Percentiles rank a stretch among this genome's conserved stretches.
phyloP scores from a whole-genome alignment of 2,113 vertebrate species.

The Lates calcarifer region DNA sequence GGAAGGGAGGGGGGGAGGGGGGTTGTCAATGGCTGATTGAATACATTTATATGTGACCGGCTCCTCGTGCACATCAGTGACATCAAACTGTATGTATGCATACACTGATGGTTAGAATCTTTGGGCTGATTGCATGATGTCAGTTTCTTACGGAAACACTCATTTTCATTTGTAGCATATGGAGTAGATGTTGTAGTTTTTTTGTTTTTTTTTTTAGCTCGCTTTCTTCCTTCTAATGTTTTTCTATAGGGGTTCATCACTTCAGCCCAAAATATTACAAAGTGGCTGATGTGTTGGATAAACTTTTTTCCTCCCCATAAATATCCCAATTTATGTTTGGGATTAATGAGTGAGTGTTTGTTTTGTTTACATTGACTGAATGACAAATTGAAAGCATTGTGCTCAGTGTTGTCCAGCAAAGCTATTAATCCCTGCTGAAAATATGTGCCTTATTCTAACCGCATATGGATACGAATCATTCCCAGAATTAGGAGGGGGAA shows the following conservation, averaged over 20 bases:
- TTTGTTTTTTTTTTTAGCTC: background rate
- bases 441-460: conserved; percentile 32
- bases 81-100: background rate
- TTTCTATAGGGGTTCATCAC: background rate
- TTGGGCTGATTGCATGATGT: background rate
- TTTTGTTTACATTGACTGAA: conserved; percentile 65
- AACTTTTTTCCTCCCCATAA: conserved; percentile 13
- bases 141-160: background rate
- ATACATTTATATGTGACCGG: background rate
- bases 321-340: conserved; percentile 62
- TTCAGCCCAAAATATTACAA: background rate
- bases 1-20: too few relatives aligned
- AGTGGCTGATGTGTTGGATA: conserved; percentile 8
- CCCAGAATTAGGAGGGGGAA: background rate
- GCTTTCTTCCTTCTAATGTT: background rate
- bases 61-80: background rate
- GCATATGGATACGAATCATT: conserved; percentile 9
- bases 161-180: background rate
- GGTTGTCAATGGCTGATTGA: conserved; percentile 44
- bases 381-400: conserved; percentile 69
- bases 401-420: conserved; percentile 67
- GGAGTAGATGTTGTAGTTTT: too few relatives aligned
- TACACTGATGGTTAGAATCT: background rate
- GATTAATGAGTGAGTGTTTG: conserved; percentile 67
- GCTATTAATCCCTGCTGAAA: conserved; percentile 69